phyloP scores from a whole-genome alignment of 2,113 vertebrate species.

The Pelmatolapia mariae region DNA sequence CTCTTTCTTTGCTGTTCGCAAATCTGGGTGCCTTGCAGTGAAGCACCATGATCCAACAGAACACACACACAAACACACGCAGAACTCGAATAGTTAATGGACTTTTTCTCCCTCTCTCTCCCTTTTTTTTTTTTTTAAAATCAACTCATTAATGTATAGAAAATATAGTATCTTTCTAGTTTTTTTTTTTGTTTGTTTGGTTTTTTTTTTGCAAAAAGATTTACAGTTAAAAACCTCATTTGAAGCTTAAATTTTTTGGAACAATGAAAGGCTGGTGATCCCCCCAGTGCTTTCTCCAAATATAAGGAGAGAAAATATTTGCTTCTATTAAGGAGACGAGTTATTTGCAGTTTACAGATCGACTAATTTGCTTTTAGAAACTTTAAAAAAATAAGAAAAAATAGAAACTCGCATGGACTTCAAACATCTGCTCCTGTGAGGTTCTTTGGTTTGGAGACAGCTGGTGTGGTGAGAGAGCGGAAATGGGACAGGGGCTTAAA shows the following conservation, averaged over 20 bases:
- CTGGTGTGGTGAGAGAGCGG: neutral
- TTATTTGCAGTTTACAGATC: neutral
- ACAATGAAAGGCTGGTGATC: neutral
- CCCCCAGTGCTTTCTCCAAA: neutral
- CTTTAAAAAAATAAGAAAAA: conserved; percentile 33
- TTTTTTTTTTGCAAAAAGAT: neutral
- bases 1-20: neutral
- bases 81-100: neutral
- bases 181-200: neutral
- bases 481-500: neutral
- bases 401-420: neutral
- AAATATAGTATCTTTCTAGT: neutral
- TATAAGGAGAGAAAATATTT: neutral
- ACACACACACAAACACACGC: neutral
- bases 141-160: neutral
- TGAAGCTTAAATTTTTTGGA: neutral
- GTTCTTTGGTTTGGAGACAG: neutral
- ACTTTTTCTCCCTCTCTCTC: neutral
- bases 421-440: conserved; percentile 9
- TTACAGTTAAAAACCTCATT: neutral
- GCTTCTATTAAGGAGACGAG: neutral
- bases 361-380: conserved; percentile 30
- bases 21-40: neutral
- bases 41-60: neutral
- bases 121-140: too few species aligned